Percentiles rank a stretch among this genome's conserved stretches.
Evolutionary conservation across 53 echinoderm and acorn worm species (phyloP).

Genomic region (Henricia sp.): DNA sequence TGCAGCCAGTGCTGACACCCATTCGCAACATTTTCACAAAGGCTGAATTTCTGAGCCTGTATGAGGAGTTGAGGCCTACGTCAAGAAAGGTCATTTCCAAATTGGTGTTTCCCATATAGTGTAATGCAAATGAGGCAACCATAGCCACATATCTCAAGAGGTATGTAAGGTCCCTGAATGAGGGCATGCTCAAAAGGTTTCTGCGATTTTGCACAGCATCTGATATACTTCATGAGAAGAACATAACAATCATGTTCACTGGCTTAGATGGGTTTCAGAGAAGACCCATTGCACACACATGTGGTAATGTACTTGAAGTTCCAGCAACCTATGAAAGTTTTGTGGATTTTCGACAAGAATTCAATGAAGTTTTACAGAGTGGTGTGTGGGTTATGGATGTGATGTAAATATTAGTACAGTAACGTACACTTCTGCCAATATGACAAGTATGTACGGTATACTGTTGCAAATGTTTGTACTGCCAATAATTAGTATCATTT

Average conservation of each 20-base stretch:
- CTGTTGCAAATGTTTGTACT: too few relatives aligned
- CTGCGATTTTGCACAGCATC: constrained; percentile 57
- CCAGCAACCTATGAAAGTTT: constrained; percentile 49
- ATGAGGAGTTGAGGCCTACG: constrained; percentile 40
- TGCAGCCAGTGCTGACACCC: constrained; percentile 13
- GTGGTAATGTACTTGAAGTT: constrained; percentile 57
- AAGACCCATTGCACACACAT: constrained; percentile 65
- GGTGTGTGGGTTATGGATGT: too few relatives aligned
- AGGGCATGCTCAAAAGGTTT: constrained; percentile 22
- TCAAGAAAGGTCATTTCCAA: constrained; percentile 35
- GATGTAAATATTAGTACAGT: too few relatives aligned
- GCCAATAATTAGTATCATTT: too few relatives aligned
- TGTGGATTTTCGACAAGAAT: constrained; percentile 59
- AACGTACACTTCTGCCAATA: too few relatives aligned
- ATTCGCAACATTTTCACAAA: constrained; percentile 21
- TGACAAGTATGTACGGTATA: too few relatives aligned
- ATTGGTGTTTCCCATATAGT: constrained; percentile 32
- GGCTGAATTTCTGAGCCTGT: constrained; percentile 21
- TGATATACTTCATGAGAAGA: constrained; percentile 7
- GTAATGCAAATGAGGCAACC: constrained; percentile 8
- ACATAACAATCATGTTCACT: constrained; percentile 31
- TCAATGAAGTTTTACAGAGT: constrained; percentile 57
- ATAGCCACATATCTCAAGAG: constrained; percentile 52
- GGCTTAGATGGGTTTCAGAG: constrained; percentile 21
- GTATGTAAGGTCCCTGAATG: constrained; percentile 51